Percentiles rank a stretch among this genome's conserved stretches.
These are phyloP conservation scores for Eremophila alpestris DNA, from an alignment of 2,797 vertebrate genomes.

Conservation along the genomic window DNA sequence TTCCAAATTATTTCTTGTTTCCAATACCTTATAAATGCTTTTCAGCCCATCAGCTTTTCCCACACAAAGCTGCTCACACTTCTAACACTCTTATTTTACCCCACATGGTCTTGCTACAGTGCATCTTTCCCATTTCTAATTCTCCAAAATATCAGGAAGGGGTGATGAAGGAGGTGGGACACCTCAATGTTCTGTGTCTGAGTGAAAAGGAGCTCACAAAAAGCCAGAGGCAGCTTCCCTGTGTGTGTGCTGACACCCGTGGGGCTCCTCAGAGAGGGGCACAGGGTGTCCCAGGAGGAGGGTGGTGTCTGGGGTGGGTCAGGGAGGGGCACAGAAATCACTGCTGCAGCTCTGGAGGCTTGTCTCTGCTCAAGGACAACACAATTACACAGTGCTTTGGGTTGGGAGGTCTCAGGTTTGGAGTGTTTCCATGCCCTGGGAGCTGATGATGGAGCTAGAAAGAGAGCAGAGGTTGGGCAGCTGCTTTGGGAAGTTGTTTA, in stretches of 20 bases:
- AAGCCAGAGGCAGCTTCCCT: neutral
- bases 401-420: neutral
- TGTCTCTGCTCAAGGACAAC: neutral
- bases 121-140: too few relatives aligned
- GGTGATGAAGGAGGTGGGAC: neutral
- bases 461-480: too few relatives aligned
- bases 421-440: too few relatives aligned
- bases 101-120: too few relatives aligned
- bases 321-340: neutral
- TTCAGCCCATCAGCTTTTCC: neutral
- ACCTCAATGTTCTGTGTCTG: neutral
- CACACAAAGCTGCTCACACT: neutral
- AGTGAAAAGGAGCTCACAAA: neutral
- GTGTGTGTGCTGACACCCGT: neutral
- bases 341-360: rapidly evolving
- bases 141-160: neutral
- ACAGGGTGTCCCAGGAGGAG: neutral
- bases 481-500: too few relatives aligned
- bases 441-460: too few relatives aligned
- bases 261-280: neutral
- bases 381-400: neutral
- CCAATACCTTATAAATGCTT: neutral
- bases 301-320: neutral
- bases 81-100: neutral
- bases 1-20: neutral